Conservation (phyloP, 2,888 invertebrate species). For the Pheosia tremula region DNA sequence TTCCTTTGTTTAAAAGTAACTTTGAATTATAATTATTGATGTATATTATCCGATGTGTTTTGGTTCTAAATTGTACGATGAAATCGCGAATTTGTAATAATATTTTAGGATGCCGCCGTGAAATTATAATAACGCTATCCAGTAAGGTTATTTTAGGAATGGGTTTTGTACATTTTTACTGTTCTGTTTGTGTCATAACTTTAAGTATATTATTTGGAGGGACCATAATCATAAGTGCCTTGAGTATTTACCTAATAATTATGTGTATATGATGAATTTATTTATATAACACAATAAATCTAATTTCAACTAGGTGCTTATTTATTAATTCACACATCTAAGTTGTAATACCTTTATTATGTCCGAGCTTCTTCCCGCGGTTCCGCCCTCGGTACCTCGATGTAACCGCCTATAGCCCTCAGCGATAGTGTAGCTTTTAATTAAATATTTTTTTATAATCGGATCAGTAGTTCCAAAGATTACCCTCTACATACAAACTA, state of each 20-base stretch:
- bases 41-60: not conserved
- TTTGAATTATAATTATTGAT: not conserved
- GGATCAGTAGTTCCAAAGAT: too few species aligned
- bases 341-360: too few species aligned
- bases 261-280: slow-evolving; percentile 68
- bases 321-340: not conserved
- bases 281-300: slow-evolving; percentile 54
- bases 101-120: slow-evolving; percentile 8
- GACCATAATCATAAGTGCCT: slow-evolving; percentile 82
- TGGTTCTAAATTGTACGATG: not conserved
- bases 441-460: too few species aligned
- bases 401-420: too few species aligned
- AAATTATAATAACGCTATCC: slow-evolving; percentile 27
- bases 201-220: slow-evolving; percentile 67
- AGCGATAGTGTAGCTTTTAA: too few species aligned
- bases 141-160: slow-evolving; percentile 27
- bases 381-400: too few species aligned
- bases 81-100: not conserved
- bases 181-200: slow-evolving; percentile 45
- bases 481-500: too few species aligned
- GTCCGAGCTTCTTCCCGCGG: too few species aligned
- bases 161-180: slow-evolving; percentile 45
- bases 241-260: slow-evolving; percentile 59
- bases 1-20: not conserved
- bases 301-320: slow-evolving; percentile 40